Percentiles rank a stretch among this genome's conserved stretches.
These are phyloP conservation scores for Paracanthobrama guichenoti DNA, from an alignment of 2,113 vertebrate genomes.

Conservation along the genomic window DNA sequence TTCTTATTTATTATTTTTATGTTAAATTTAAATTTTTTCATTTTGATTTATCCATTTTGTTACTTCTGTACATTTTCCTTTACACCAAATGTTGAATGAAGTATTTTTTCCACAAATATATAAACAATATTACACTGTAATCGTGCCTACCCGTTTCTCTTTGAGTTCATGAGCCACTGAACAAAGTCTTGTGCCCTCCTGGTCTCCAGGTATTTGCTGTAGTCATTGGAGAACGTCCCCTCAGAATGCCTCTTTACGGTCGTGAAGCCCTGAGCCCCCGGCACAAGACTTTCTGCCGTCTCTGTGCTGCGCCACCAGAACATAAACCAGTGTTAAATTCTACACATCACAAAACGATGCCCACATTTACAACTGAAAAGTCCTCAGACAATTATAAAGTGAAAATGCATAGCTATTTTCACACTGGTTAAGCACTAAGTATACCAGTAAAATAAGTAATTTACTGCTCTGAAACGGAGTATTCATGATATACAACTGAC, in stretches of 20 bases:
- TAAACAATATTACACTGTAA: neutral
- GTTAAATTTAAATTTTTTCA: too few species aligned
- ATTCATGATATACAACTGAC: neutral
- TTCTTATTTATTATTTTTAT: neutral
- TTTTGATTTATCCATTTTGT: neutral
- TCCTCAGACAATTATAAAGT: neutral
- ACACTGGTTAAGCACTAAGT: too few species aligned
- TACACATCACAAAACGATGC: neutral
- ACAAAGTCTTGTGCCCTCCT: slow-evolving; percentile 92
- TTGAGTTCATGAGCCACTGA: slow-evolving; percentile 93
- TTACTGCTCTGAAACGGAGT: neutral
- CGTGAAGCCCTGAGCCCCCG: slow-evolving; percentile 72
- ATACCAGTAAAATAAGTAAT: neutral
- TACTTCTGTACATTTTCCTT: neutral
- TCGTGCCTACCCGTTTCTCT: slow-evolving; percentile 85
- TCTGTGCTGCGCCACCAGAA: slow-evolving; percentile 68
- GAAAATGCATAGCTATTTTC: neutral
- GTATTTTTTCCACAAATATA: too few species aligned
- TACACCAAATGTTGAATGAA: neutral
- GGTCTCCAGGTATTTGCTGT: slow-evolving; percentile 96
- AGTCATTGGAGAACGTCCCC: slow-evolving; percentile 97
- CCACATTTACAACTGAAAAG: neutral
- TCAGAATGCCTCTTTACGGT: slow-evolving; percentile 93
- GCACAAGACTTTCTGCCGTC: slow-evolving; percentile 71
- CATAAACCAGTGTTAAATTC: neutral